Evolutionary conservation across 2,888 invertebrate species (phyloP).

Genomic region (Ptychoptera contaminata): DNA sequence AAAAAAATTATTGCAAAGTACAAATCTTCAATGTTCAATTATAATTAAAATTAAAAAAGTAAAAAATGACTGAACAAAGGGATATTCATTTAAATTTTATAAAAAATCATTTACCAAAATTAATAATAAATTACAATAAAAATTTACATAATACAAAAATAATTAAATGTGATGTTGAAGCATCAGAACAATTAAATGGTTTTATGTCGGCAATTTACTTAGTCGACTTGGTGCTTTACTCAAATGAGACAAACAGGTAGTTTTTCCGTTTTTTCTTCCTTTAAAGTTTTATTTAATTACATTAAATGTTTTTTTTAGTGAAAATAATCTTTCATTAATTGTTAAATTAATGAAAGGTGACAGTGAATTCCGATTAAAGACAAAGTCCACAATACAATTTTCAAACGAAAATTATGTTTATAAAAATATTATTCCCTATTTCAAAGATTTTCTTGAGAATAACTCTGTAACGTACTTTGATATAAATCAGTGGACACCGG

Average conservation of each 20-base stretch:
- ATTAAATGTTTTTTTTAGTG: constrained; percentile 6
- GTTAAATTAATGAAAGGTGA: constrained; percentile 28
- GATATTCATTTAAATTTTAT: no score
- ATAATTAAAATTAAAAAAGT: no score
- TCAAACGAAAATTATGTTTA: constrained; percentile 26
- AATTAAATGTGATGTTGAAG: constrained; percentile 1
- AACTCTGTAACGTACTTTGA: constrained; percentile 10
- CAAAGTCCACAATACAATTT: constrained; percentile 23
- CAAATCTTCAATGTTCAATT: no score
- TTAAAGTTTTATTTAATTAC: not conserved
- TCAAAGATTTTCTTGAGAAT: constrained; percentile 17
- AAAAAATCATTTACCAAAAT: no score
- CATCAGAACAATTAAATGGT: constrained; percentile 6
- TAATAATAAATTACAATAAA: not conserved
- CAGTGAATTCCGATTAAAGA: constrained; percentile 19
- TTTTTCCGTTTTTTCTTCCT: not conserved
- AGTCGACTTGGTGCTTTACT: constrained; percentile 1
- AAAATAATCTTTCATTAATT: constrained; percentile 12
- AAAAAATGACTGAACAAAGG: no score
- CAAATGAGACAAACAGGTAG: not conserved
- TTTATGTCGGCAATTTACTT: constrained; percentile 10
- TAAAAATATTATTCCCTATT: constrained; percentile 21
- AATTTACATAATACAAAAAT: constrained; percentile 2
- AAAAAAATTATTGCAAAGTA: no score
- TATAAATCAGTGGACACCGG: constrained; percentile 18